Evolutionary conservation across 2,888 invertebrate species (phyloP).

Genomic region (Scaptomyza reducta): DNA sequence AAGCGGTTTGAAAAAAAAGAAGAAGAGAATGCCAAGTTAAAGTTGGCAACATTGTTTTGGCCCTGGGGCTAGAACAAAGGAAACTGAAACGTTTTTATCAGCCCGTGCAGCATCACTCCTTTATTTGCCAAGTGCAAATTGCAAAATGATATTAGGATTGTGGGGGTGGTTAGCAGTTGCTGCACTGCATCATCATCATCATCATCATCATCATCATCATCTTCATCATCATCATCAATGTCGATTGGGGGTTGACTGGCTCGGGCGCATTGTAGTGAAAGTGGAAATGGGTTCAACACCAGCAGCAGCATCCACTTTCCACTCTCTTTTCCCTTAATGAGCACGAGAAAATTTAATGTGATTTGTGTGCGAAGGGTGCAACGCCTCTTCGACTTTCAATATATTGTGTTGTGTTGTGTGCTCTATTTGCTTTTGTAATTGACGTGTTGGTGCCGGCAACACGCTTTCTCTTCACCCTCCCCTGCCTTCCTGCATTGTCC

Average conservation of each 20-base stretch:
- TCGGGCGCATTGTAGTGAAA: slow-evolving; percentile 53
- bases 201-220: slow-evolving; percentile 1
- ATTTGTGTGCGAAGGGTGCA: slow-evolving; percentile 73
- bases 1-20: slow-evolving; percentile 48
- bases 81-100: slow-evolving; percentile 63
- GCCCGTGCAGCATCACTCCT: slow-evolving; percentile 75
- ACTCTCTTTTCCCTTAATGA: slow-evolving; percentile 56
- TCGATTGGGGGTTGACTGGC: slow-evolving; percentile 55
- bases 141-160: slow-evolving; percentile 77
- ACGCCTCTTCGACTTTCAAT: slow-evolving; percentile 34
- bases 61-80: slow-evolving; percentile 67
- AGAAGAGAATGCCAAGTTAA: not conserved
- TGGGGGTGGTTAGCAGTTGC: slow-evolving; percentile 49
- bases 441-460: slow-evolving; percentile 57
- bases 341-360: slow-evolving; percentile 77
- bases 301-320: slow-evolving; percentile 23
- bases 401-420: slow-evolving; percentile 26
- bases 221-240: not conserved
- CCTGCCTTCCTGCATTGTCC: slow-evolving; percentile 22
- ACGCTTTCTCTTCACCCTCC: slow-evolving; percentile 11
- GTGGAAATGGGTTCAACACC: slow-evolving; percentile 44
- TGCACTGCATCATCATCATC: slow-evolving; percentile 49
- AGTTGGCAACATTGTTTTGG: slow-evolving; percentile 37
- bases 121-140: slow-evolving; percentile 81
- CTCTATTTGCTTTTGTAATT: slow-evolving; percentile 74